Percentiles rank a stretch among this genome's conserved stretches.
Conservation (phyloP, 2,797 vertebrate genomes). For the Sebastes reedi region DNA sequence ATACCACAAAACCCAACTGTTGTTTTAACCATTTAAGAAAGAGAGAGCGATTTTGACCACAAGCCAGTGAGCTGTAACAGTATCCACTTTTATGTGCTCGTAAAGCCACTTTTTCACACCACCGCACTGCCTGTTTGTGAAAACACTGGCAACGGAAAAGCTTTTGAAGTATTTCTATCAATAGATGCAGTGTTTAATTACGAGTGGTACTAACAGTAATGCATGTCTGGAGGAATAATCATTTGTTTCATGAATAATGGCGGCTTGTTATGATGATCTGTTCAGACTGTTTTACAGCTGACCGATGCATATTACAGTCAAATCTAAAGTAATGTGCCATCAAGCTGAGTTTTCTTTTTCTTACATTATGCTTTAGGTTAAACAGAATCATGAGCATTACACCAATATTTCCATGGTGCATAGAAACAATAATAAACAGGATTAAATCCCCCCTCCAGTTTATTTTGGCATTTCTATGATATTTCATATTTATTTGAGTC, state of each 20-base stretch:
- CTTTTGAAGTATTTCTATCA: constrained; percentile 55
- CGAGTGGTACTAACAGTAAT: background rate
- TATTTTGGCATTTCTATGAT: too few relatives aligned
- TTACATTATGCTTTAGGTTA: background rate
- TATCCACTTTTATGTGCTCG: constrained; percentile 64
- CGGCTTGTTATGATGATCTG: background rate
- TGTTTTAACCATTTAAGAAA: constrained; percentile 65
- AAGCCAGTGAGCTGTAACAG: constrained; percentile 60
- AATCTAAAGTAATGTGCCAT: constrained; percentile 1
- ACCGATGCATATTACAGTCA: background rate
- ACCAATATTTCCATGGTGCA: constrained; percentile 10
- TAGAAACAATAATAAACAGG: constrained; percentile 36
- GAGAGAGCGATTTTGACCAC: constrained; percentile 52
- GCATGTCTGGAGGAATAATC: constrained; percentile 1
- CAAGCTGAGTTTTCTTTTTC: background rate
- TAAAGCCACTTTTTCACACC: constrained; percentile 68
- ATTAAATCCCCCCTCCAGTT: background rate
- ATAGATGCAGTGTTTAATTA: constrained; percentile 8
- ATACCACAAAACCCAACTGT: constrained; percentile 65
- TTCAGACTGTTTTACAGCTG: background rate
- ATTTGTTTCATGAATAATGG: background rate
- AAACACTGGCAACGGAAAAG: constrained; percentile 29
- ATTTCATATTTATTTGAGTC: too few relatives aligned
- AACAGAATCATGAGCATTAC: background rate
- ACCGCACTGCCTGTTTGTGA: constrained; percentile 44